phyloP scores from a whole-genome alignment of 2,113 vertebrate genomes.

The Mobula hypostoma region DNA sequence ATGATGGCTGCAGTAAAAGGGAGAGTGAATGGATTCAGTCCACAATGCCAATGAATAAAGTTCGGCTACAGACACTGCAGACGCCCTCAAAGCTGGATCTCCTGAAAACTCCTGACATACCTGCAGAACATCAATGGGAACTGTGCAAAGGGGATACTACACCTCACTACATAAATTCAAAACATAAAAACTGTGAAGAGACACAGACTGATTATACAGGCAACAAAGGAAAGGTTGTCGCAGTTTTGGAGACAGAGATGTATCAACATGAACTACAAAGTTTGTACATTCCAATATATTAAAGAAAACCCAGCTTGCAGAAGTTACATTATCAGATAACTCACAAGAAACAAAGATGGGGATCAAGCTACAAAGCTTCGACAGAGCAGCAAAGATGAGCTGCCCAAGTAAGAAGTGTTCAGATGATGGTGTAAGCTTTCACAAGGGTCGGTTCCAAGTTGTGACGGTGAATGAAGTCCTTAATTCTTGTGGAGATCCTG shows the following conservation, averaged over 20 bases:
- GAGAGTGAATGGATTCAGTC: too few species aligned
- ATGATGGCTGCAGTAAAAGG: background rate
- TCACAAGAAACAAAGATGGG: background rate
- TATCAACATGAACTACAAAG: background rate
- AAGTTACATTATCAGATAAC: background rate
- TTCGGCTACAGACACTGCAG: background rate
- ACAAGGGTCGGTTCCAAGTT: constrained; percentile 76
- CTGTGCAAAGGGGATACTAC: background rate
- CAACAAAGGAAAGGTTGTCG: background rate
- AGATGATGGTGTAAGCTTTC: constrained; percentile 57
- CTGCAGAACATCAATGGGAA: background rate
- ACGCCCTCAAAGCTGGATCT: background rate
- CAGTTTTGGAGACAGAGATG: background rate
- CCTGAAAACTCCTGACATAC: background rate
- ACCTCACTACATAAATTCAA: background rate
- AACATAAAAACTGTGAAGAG: background rate
- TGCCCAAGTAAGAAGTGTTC: background rate
- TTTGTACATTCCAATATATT: background rate
- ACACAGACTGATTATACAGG: background rate
- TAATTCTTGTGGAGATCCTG: constrained; percentile 45
- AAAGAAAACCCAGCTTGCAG: background rate
- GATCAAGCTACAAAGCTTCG: background rate
- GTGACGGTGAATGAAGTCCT: constrained; percentile 55
- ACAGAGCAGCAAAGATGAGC: background rate
- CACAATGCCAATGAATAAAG: background rate